These are phyloP conservation scores for Cydia fagiglandana DNA, from an alignment of 1,140 invertebrate genomes.

Conservation along the genomic window DNA sequence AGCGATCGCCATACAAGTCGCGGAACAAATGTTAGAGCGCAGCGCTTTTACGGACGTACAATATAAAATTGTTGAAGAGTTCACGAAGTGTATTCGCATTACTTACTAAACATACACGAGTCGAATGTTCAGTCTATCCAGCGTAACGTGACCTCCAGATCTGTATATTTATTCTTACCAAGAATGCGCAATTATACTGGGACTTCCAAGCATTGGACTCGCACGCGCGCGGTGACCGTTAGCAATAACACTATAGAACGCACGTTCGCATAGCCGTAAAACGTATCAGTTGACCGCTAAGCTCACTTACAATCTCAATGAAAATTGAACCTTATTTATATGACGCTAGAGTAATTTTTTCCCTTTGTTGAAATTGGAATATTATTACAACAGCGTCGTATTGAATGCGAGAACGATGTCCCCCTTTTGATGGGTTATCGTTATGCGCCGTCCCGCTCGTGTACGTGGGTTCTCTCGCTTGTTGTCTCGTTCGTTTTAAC, in stretches of 20 bases:
- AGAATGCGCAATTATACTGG: neutral
- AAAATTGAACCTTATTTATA: neutral
- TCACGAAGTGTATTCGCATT: neutral
- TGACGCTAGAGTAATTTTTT: neutral
- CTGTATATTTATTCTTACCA: neutral
- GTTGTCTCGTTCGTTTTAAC: constrained; percentile 21
- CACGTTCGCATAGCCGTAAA: constrained; percentile 13
- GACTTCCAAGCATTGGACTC: neutral
- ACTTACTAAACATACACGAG: neutral
- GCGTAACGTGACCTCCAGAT: neutral
- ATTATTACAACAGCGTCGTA: neutral
- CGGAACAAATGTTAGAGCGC: neutral
- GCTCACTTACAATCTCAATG: neutral
- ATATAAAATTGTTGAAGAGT: constrained; percentile 8
- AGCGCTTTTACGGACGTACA: neutral
- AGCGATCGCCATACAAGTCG: neutral
- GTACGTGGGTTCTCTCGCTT: neutral
- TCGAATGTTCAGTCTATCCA: neutral
- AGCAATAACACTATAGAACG: neutral
- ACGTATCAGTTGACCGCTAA: neutral
- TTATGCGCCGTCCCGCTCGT: constrained; percentile 7
- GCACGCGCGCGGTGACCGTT: neutral
- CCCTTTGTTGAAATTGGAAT: neutral
- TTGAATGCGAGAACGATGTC: constrained; percentile 4
- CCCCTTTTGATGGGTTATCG: constrained; percentile 26